A percentile compares a stretch with the other conserved stretches of the same genome.
phyloP scores from a whole-genome alignment of 2,113 vertebrate species.

The Tonatia bakeri region DNA sequence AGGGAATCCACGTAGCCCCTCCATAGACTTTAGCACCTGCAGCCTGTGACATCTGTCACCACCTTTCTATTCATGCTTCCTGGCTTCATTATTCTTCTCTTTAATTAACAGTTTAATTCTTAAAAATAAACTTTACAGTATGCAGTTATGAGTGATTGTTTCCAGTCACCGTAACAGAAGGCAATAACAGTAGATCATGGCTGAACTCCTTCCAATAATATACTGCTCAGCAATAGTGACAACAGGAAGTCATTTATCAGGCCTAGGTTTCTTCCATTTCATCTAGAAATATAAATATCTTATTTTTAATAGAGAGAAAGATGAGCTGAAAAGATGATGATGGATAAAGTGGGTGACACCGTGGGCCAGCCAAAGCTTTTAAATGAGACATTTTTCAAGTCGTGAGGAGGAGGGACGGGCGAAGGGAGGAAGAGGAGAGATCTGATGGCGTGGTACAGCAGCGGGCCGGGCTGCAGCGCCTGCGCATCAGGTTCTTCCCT shows the following conservation, averaged over 20 bases:
- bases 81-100: conserved; percentile 59
- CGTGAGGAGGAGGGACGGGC: neutral
- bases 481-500: neutral
- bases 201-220: conserved; percentile 61
- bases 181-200: conserved; percentile 51
- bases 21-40: neutral
- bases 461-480: rapidly evolving
- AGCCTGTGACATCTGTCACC: conserved; percentile 36
- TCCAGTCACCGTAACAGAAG: conserved; percentile 63
- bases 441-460: neutral
- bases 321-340: conserved; percentile 49
- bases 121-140: conserved; percentile 56
- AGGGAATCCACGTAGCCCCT: neutral
- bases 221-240: conserved; percentile 55
- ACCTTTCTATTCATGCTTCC: conserved; percentile 18
- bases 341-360: conserved; percentile 56
- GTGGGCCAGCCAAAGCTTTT: conserved; percentile 55
- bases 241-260: conserved; percentile 77
- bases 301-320: conserved; percentile 68
- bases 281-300: conserved; percentile 55
- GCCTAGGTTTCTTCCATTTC: conserved; percentile 59
- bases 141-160: conserved; percentile 53
- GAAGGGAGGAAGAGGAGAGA: neutral
- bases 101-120: conserved; percentile 68
- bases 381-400: conserved; percentile 65